Conservation (phyloP, 2,888 invertebrate genomes). For the Alsophila aescularia region DNA sequence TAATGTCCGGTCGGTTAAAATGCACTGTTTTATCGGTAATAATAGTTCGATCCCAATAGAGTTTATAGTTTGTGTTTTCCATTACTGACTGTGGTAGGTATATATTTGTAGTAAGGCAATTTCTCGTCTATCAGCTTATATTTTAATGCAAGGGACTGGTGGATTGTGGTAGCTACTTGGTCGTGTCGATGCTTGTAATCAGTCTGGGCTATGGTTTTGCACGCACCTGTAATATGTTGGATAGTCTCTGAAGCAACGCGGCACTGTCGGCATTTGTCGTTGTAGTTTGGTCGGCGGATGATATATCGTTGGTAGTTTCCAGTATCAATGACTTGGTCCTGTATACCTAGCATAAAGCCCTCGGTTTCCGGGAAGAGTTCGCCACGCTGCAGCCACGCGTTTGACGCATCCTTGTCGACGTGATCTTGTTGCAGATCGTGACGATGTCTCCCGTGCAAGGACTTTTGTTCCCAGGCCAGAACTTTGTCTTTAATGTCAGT, state of each 20-base stretch:
- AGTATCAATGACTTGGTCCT: background rate
- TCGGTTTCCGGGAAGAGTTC: background rate
- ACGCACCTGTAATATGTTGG: background rate
- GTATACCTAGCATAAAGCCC: background rate
- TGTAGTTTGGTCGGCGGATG: no score
- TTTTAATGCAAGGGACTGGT: no score
- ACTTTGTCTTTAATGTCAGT: background rate
- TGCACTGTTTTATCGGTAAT: no score
- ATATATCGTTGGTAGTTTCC: no score
- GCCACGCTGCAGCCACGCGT: background rate
- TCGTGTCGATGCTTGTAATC: constrained; percentile 3
- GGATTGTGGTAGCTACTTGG: background rate
- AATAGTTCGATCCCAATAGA: no score
- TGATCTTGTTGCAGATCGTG: background rate
- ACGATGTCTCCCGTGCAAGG: background rate
- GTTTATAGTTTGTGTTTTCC: no score
- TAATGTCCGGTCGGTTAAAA: no score
- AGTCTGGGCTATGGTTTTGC: background rate
- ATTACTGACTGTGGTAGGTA: no score
- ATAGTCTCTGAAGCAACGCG: background rate
- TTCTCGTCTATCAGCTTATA: no score
- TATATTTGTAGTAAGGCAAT: no score
- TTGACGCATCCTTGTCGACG: background rate
- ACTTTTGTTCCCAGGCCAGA: background rate
- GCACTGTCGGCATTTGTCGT: background rate